Evolutionary conservation across 2,797 vertebrate genomes (phyloP).

Genomic region (Gorsachius magnificus): DNA sequence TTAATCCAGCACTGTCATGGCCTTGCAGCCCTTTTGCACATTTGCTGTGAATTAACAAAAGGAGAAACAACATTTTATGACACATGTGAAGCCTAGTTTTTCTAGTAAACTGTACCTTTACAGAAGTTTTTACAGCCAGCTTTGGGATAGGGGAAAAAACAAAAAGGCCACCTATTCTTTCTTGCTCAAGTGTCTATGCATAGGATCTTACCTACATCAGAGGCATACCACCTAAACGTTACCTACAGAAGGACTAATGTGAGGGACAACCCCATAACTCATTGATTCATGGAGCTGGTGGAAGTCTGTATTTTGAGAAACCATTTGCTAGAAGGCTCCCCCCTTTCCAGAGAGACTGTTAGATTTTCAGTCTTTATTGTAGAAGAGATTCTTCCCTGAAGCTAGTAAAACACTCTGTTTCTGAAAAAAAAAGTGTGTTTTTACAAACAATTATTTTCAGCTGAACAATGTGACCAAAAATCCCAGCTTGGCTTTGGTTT

Average conservation of each 20-base stretch:
- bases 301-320: background rate
- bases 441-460: background rate
- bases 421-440: background rate
- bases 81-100: background rate
- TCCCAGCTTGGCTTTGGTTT: background rate
- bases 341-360: background rate
- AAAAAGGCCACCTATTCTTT: background rate
- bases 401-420: background rate
- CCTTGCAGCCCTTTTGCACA: background rate
- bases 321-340: fast-evolving
- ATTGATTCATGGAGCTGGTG: background rate
- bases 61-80: background rate
- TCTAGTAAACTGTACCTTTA: background rate
- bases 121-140: background rate
- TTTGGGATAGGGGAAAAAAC: background rate
- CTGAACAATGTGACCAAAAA: background rate
- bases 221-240: background rate
- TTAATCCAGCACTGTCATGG: background rate
- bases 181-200: background rate
- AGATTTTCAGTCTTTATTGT: background rate
- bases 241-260: background rate
- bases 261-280: background rate
- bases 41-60: slow-evolving; percentile 1
- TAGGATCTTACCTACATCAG: background rate
- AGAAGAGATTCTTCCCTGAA: background rate